Evolutionary conservation across 1,140 invertebrate species (phyloP).

Genomic region (Sycophaga agraensis): DNA sequence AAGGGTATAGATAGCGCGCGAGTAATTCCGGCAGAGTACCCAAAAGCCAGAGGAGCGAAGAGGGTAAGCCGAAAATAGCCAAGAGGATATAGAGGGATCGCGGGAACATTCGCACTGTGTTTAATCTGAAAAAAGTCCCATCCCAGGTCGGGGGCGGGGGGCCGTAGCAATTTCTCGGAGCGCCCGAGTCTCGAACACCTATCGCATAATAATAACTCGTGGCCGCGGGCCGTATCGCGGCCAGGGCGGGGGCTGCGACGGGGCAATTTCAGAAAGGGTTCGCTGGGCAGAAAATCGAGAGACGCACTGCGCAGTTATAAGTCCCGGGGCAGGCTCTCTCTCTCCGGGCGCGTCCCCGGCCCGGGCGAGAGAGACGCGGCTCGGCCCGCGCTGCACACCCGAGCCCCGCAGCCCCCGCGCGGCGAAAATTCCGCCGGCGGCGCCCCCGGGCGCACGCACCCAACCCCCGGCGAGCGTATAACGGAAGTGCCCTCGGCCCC

Average conservation of each 20-base stretch:
- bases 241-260: slow-evolving; percentile 3
- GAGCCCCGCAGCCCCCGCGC: neutral
- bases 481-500: slow-evolving; percentile 31
- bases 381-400: neutral
- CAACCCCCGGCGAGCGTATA: neutral
- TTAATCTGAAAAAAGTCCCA: too few relatives aligned
- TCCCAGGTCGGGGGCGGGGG: neutral
- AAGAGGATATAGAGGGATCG: too few relatives aligned
- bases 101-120: too few relatives aligned
- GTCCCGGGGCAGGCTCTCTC: too few relatives aligned
- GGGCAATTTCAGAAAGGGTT: slow-evolving; percentile 29
- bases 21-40: too few relatives aligned
- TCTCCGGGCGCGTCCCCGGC: too few relatives aligned
- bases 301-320: slow-evolving; percentile 17
- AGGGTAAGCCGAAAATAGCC: too few relatives aligned
- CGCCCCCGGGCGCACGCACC: neutral
- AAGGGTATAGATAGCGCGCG: too few relatives aligned
- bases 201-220: slow-evolving; percentile 26
- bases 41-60: too few relatives aligned
- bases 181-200: slow-evolving; percentile 11
- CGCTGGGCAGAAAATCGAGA: slow-evolving; percentile 26
- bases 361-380: neutral
- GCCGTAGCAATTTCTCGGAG: neutral
- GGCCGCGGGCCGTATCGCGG: neutral
- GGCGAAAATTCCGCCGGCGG: slow-evolving; percentile 17